Evolutionary conservation across 2,113 vertebrate genomes (phyloP), one percentile per base, ranked within the genome.

Genomic region (Tursiops truncatus): DNA sequence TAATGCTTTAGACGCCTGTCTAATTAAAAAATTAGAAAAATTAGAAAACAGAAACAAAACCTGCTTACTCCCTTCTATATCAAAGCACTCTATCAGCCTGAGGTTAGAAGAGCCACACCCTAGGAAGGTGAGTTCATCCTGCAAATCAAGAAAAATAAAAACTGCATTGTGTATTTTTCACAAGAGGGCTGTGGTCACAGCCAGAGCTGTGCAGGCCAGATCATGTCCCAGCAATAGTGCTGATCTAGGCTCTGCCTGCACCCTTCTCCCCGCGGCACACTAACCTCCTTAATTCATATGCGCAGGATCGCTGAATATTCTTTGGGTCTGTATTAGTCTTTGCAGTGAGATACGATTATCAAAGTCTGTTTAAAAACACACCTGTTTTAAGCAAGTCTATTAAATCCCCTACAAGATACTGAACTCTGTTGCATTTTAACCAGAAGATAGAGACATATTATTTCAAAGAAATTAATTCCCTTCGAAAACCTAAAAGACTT

Each of bases 111-210:
- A 31, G 26, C 80, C 96, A 94, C 97, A 96, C 96, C 98, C 96
- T 92, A 28, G 60, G 26, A 63, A 92, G 92, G 89, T 96, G 96
- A 97, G 96, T 95, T 97, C 96, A 97, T 28, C 89, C 38, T 50
- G 56, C 58, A 41, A 71, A 14, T 62, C n/a, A 53, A 90, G 93
- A 56, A 68, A 90, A 91, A 87, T 7, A 60, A 90, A 31, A 50
- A 76, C 9, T 25, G 63, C 11, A 26, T 41, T 95, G 92, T 96
- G 80, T 1, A 1, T 44, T 44, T 97, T 97, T 95, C 95, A 36
- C 82, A 79, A 89, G 56, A 94, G 44, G 53, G 67, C 87, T 47
- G 50, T 33, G 41, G 31, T 47, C 38, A 56, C 65, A 28, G 82
- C 33, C 80, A 83, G 36, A 47, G 84, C 36, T 88, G 26, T 7